phyloP scores from a whole-genome alignment of 2,797 vertebrate species.

The Tokudaia tokunoshimensis region DNA sequence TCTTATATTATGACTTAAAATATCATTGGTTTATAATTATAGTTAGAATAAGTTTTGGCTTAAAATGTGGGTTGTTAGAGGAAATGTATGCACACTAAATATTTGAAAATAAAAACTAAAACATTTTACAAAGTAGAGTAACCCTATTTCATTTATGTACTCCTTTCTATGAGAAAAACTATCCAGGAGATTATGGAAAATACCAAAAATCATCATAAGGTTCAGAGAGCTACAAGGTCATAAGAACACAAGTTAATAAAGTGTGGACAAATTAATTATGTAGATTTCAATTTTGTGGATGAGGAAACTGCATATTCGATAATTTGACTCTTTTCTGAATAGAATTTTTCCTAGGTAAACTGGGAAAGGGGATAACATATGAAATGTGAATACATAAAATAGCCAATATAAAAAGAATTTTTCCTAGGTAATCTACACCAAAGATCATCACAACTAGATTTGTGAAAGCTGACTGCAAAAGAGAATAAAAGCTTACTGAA shows the following conservation, averaged over 20 bases:
- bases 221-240: background rate
- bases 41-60: background rate
- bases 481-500: background rate
- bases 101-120: background rate
- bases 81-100: background rate
- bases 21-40: background rate
- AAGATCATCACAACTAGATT: background rate
- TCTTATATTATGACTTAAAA: background rate
- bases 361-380: too few species aligned
- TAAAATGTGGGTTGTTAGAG: background rate
- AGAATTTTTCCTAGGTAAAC: too few species aligned
- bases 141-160: background rate
- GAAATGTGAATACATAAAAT: too few species aligned
- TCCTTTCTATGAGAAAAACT: background rate
- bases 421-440: background rate
- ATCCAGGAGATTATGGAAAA: background rate
- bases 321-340: background rate
- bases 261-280: too few species aligned
- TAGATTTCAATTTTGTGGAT: background rate
- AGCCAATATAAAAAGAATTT: too few species aligned
- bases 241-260: background rate
- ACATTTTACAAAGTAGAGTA: background rate
- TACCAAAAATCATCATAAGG: background rate
- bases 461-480: background rate
- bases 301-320: background rate